Percentiles rank a stretch among this genome's conserved stretches.
phyloP scores from a whole-genome alignment of 2,113 vertebrate species.

The Mobula birostris region DNA sequence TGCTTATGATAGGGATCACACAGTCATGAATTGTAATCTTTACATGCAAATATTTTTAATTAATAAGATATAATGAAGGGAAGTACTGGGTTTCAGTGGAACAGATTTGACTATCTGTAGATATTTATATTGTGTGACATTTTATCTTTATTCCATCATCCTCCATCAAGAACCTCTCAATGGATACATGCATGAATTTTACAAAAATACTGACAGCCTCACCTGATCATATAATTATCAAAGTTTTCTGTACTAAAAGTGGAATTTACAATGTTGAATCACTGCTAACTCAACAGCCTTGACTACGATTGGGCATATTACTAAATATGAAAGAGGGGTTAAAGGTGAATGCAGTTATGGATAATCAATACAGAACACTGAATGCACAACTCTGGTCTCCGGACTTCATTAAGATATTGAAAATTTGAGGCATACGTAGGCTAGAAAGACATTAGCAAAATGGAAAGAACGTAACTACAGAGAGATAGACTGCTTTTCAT shows the following conservation, averaged over 20 bases:
- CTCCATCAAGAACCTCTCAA: background rate
- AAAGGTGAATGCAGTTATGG: background rate
- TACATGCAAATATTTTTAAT: background rate
- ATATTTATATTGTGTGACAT: too few relatives aligned
- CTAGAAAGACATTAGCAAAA: background rate
- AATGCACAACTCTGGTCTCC: background rate
- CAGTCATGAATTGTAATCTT: background rate
- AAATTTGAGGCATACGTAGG: background rate
- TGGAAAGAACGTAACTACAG: background rate
- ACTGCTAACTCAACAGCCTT: background rate
- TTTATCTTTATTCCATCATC: background rate
- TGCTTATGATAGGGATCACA: background rate
- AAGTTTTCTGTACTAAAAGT: background rate
- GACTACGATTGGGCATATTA: background rate
- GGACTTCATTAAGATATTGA: background rate
- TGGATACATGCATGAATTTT: background rate
- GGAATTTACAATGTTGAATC: background rate
- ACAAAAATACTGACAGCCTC: background rate
- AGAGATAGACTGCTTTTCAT: background rate
- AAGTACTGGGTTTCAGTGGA: background rate
- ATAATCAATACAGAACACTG: background rate
- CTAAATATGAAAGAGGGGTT: background rate
- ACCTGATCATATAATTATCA: background rate
- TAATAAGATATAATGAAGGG: background rate
- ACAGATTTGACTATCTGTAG: background rate